Conservation (phyloP, 1,140 invertebrate species). For the Drosophila ercepeae region DNA sequence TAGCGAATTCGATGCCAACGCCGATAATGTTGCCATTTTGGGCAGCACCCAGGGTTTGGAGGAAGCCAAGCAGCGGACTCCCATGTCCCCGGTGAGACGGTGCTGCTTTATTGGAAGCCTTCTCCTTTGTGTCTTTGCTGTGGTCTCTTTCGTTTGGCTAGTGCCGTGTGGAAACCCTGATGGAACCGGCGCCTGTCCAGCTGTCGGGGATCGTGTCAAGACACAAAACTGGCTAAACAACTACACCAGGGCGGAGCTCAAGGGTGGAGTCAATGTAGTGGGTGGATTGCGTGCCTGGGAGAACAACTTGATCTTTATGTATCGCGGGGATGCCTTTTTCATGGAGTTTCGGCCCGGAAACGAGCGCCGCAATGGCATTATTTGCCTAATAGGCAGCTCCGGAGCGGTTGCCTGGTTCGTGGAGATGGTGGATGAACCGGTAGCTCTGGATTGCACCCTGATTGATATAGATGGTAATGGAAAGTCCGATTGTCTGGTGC, state of each 20-base stretch:
- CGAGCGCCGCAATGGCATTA: constrained; percentile 85
- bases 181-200: constrained; percentile 86
- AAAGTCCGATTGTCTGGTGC: constrained; percentile 89
- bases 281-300: constrained; percentile 86
- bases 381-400: constrained; percentile 87
- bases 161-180: constrained; percentile 87
- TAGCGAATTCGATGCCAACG: constrained; percentile 72
- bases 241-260: constrained; percentile 89
- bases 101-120: constrained; percentile 88
- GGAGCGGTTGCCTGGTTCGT: constrained; percentile 88
- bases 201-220: constrained; percentile 84
- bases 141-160: constrained; percentile 90
- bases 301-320: constrained; percentile 89
- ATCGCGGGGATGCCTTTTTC: constrained; percentile 87
- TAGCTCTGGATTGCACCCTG: constrained; percentile 88
- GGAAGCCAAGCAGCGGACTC: constrained; percentile 78
- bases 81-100: constrained; percentile 87
- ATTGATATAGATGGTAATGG: constrained; percentile 89
- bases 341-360: constrained; percentile 84
- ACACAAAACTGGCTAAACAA: constrained; percentile 89
- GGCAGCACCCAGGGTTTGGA: constrained; percentile 40
- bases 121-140: constrained; percentile 88
- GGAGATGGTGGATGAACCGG: constrained; percentile 86
- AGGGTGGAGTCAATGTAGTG: constrained; percentile 89
- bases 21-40: constrained; percentile 80